Evolutionary conservation across 2,797 vertebrate genomes (phyloP).

Genomic region (Pteropus rufus): DNA sequence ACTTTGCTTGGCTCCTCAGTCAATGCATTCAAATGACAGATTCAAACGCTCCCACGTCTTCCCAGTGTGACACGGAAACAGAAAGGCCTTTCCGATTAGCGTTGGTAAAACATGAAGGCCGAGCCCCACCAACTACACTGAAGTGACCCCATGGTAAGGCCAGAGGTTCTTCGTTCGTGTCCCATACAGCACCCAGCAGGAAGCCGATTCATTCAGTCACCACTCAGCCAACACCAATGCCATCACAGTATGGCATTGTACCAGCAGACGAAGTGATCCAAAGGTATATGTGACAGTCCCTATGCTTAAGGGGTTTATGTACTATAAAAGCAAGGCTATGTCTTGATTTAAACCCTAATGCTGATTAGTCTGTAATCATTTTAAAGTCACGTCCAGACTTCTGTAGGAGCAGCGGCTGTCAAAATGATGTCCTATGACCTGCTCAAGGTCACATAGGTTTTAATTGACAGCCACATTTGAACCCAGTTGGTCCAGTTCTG

Average conservation of each 20-base stretch:
- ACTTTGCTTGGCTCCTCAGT: background rate
- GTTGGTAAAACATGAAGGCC: background rate
- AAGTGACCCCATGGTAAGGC: background rate
- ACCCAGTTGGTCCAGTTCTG: background rate
- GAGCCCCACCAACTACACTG: background rate
- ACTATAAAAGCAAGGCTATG: background rate
- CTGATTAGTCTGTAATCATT: background rate
- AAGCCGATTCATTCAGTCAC: background rate
- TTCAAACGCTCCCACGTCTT: background rate
- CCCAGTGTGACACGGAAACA: background rate
- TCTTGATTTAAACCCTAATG: background rate
- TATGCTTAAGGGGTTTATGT: background rate
- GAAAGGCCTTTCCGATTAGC: background rate
- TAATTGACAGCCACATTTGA: background rate
- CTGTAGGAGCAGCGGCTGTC: background rate
- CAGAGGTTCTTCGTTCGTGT: background rate
- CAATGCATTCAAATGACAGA: background rate
- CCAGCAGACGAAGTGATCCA: background rate
- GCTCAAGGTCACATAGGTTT: background rate
- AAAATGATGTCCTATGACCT: background rate
- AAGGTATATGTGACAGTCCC: background rate
- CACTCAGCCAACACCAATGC: background rate
- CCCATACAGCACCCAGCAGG: background rate
- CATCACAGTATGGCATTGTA: background rate
- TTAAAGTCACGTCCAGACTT: background rate